Conservation (phyloP, 2,797 vertebrate species). For the Heterohyrax brucei region DNA sequence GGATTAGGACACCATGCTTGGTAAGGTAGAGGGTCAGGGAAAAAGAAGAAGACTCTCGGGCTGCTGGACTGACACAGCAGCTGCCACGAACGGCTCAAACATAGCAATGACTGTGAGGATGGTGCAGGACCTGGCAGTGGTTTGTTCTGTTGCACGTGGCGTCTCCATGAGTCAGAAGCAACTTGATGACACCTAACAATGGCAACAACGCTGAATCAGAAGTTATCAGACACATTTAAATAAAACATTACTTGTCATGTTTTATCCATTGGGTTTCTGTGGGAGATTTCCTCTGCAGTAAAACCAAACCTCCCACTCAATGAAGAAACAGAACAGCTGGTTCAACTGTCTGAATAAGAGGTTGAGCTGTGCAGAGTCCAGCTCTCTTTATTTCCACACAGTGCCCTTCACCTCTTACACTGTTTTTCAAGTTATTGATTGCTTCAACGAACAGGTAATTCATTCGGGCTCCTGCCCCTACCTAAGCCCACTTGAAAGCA, state of each 20-base stretch:
- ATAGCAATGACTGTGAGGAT: too few species aligned
- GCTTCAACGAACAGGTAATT: neutral
- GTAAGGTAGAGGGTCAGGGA: too few species aligned
- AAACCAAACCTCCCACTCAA: neutral
- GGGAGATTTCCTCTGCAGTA: neutral
- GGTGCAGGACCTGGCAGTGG: too few species aligned
- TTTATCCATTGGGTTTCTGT: neutral
- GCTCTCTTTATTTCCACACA: neutral
- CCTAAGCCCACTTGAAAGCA: neutral
- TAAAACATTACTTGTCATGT: neutral
- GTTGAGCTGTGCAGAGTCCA: neutral
- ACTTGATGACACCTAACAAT: too few species aligned
- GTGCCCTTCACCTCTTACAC: neutral
- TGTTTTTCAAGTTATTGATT: neutral
- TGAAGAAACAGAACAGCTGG: neutral
- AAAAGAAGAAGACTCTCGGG: too few species aligned
- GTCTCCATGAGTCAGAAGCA: too few species aligned
- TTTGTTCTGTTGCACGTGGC: too few species aligned
- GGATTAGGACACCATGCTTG: too few species aligned
- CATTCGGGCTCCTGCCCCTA: neutral
- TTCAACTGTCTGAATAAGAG: neutral
- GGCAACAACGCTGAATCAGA: neutral
- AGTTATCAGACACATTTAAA: neutral
- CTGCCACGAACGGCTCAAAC: too few species aligned
- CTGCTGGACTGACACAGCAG: too few species aligned